Evolutionary conservation across 2,888 invertebrate species (phyloP).

Genomic region (Odontothrips loti): DNA sequence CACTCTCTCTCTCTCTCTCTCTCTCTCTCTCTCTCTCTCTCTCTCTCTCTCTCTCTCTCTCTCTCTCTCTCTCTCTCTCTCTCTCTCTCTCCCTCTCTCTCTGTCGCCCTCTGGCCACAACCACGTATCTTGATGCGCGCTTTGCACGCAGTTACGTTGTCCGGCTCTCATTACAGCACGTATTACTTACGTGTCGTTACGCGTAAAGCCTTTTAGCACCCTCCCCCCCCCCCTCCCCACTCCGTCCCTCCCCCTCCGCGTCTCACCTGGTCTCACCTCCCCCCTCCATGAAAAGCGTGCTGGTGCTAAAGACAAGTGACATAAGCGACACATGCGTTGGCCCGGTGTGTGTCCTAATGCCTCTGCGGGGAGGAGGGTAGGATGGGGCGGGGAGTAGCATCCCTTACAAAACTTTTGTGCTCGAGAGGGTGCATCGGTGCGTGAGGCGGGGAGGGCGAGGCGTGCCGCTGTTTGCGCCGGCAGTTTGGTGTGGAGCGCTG

Average conservation of each 20-base stretch:
- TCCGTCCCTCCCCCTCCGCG: not conserved
- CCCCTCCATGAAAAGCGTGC: not conserved
- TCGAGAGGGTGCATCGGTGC: too few relatives aligned
- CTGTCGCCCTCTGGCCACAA: not conserved
- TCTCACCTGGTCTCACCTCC: not conserved
- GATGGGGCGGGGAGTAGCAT: too few relatives aligned
- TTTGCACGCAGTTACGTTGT: too few relatives aligned
- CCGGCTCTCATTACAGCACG: not conserved
- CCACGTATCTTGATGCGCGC: not conserved
- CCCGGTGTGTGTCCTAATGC: too few relatives aligned
- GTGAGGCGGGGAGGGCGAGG: too few relatives aligned
- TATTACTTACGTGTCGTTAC: slow-evolving; percentile 1
- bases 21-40: not conserved
- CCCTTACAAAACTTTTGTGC: too few relatives aligned
- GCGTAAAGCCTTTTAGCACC: not conserved
- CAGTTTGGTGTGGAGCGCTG: too few relatives aligned
- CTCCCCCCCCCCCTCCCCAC: not conserved
- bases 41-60: not conserved
- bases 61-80: not conserved
- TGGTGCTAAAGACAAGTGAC: too few relatives aligned
- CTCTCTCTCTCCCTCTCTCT: not conserved
- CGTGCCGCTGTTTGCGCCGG: too few relatives aligned
- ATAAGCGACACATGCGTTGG: too few relatives aligned
- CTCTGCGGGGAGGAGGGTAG: too few relatives aligned
- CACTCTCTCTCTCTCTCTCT: too few relatives aligned